These are phyloP conservation scores for Lasioglossum baleicum DNA, from an alignment of 1,140 invertebrate genomes.

Conservation along the genomic window DNA sequence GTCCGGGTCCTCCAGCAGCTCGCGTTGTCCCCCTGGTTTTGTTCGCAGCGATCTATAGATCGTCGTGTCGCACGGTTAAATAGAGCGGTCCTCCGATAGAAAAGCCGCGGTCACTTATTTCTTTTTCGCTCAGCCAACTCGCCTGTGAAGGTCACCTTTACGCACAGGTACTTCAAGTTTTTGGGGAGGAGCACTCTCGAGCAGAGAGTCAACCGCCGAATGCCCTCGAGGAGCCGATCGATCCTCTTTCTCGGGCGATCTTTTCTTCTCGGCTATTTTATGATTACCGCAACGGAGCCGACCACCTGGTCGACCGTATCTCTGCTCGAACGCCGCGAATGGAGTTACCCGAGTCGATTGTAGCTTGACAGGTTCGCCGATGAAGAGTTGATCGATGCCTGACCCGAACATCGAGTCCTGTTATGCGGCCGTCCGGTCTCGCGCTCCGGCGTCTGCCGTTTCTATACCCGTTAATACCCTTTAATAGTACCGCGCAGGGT, in stretches of 20 bases:
- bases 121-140: neutral
- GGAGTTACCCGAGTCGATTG: too few relatives aligned
- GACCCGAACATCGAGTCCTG: neutral
- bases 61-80: conserved; percentile 21
- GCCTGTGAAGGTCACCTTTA: neutral
- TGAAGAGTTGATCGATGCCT: neutral
- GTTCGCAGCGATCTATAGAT: neutral
- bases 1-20: neutral
- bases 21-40: neutral
- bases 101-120: neutral
- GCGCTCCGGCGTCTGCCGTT: too few relatives aligned
- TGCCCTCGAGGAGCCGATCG: too few relatives aligned
- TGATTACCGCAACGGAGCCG: neutral
- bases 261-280: neutral
- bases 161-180: neutral
- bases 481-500: neutral
- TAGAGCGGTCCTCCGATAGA: conserved; percentile 9
- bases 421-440: neutral
- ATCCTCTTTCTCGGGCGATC: neutral
- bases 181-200: neutral
- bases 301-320: neutral
- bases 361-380: neutral
- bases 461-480: neutral
- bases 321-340: too few relatives aligned
- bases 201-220: too few relatives aligned